phyloP scores from a whole-genome alignment of 2,113 vertebrate species.

The Grus americana region DNA sequence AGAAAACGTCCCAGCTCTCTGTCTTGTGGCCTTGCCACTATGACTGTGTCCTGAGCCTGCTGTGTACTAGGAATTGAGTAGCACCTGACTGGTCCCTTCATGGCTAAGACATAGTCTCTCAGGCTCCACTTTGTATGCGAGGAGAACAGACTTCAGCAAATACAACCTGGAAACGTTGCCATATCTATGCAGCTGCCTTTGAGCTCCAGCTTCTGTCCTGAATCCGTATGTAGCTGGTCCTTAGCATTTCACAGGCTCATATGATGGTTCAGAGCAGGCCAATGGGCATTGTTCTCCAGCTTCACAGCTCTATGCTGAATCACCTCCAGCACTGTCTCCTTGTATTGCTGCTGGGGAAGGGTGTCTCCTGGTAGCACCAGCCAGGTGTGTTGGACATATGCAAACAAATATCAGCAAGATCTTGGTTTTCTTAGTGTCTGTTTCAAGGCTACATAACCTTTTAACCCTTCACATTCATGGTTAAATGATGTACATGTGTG shows the following conservation, averaged over 20 bases:
- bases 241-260: not conserved
- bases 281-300: not conserved
- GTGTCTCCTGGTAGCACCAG: not conserved
- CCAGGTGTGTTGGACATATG: fast-evolving
- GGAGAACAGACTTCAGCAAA: not conserved
- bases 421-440: not conserved
- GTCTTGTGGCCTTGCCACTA: not conserved
- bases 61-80: not conserved
- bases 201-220: not conserved
- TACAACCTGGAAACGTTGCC: not conserved
- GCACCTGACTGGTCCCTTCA: not conserved
- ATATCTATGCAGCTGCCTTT: not conserved
- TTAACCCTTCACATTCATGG: not conserved
- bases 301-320: not conserved
- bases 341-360: not conserved
- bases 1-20: not conserved
- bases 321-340: not conserved
- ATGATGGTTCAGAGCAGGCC: not conserved
- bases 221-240: not conserved
- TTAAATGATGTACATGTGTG: not conserved
- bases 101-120: not conserved
- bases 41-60: not conserved
- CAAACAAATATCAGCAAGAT: not conserved
- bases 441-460: not conserved
- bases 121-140: not conserved